A percentile compares a stretch with the other conserved stretches of the same genome.
Evolutionary conservation across 2,797 vertebrate species (phyloP).

Genomic region (Atherinosoma microstoma): DNA sequence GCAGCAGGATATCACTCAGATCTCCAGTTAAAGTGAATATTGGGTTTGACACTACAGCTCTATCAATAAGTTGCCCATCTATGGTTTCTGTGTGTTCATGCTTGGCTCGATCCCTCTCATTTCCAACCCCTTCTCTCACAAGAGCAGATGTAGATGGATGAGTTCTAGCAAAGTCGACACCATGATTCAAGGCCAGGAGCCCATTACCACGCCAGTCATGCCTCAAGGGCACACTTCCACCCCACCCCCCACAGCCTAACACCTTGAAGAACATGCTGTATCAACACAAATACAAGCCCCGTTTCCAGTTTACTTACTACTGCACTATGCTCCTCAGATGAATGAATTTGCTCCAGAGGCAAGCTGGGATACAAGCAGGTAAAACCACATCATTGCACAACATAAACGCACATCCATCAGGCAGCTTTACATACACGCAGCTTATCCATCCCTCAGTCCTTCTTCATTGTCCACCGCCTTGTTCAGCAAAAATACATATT

Average conservation of each 20-base stretch:
- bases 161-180: constrained; percentile 47
- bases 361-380: constrained; percentile 1
- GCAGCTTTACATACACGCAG: constrained; percentile 5
- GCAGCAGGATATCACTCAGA: constrained; percentile 15
- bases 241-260: constrained; percentile 16
- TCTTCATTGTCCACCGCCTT: constrained; percentile 12
- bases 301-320: constrained; percentile 7
- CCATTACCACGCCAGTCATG: constrained; percentile 73
- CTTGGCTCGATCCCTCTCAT: constrained; percentile 7
- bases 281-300: constrained; percentile 10
- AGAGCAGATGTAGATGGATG: constrained; percentile 57
- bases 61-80: constrained; percentile 16
- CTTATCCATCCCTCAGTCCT: constrained; percentile 12
- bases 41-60: constrained; percentile 20
- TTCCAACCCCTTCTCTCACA: constrained; percentile 16
- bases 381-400: constrained; percentile 22
- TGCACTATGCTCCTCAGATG: constrained; percentile 3
- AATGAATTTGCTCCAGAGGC: constrained; percentile 3
- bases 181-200: constrained; percentile 40
- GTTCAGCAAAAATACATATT: constrained; percentile 9
- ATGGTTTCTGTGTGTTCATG: constrained; percentile 5
- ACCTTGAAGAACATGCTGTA: constrained; percentile 33
- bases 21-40: constrained; percentile 24
- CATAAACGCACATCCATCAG: constrained; percentile 4
- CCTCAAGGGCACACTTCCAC: constrained; percentile 64